Base-by-base conservation (phyloP, 2,888 invertebrate genomes). In the Chrysolina haemoptera region DNA sequence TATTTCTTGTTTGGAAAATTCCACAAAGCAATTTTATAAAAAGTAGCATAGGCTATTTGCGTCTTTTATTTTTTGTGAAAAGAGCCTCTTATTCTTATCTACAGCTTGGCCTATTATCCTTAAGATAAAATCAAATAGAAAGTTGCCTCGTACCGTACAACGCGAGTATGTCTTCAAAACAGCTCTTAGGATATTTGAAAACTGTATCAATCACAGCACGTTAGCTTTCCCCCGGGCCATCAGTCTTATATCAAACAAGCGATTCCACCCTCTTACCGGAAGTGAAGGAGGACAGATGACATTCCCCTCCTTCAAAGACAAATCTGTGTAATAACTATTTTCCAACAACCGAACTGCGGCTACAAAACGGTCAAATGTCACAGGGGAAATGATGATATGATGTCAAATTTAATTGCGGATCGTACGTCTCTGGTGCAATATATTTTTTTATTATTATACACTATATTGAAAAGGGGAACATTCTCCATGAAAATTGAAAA, bases 201-300 rank as follows among this genome's bases (percentile, higher is more conserved):
- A 83, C 82, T 82, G 78, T 84, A 85, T 85, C 85, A 85, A 85
- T 86, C 85, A 84, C 85, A 79, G 81, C 83, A 79, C 73, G 82
- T 83, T 73, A 70, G 72, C 71, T 64, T n/a, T 78, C 79, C 80
- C 78, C 82, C 55, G 77, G 79, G 71, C 83, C 82, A 83, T 84
- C 83, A 82, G 82, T 82, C 82, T 79, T 79, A 82, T 81, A 84
- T 85, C 83, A 82, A 84, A 81, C 77, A 79, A 78, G 75, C 75
- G 74, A 62, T 76, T 78, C 75, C 75, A 74, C 83, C 73, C 78
- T 80, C 78, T 67, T 70, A 75, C 74, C 77, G 78, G 80, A 80
- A 81, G 70, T 62, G 75, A 66, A 68, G 73, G n/a, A 67, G 71
- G 62, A 71, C 74, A 70, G 77, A 67, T 43, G 69, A 75, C 75